A percentile compares a stretch with the other conserved stretches of the same genome.
phyloP scores from a whole-genome alignment of 2,113 vertebrate species.

The Oreochromis spilurus region DNA sequence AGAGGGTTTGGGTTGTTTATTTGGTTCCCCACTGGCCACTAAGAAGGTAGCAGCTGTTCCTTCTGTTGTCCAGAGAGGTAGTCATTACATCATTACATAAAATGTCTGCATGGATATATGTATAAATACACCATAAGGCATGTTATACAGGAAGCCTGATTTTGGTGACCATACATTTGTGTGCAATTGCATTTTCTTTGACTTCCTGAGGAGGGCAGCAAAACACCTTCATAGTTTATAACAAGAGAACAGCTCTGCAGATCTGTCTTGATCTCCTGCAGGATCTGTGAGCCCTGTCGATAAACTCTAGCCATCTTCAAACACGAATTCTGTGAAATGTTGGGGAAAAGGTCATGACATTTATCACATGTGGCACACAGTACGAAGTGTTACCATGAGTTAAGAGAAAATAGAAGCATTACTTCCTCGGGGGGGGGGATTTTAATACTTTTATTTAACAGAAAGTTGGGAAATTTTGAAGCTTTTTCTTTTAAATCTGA shows the following conservation, averaged over 20 bases:
- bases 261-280: not conserved
- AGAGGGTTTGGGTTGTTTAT: not conserved
- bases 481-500: not conserved
- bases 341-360: not conserved
- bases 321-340: not conserved
- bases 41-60: not conserved
- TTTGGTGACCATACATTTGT: not conserved
- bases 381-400: not conserved
- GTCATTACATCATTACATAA: not conserved
- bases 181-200: not conserved
- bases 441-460: not conserved
- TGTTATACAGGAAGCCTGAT: not conserved
- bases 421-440: not conserved
- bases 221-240: not conserved
- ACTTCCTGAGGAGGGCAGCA: conserved; percentile 35
- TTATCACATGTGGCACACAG: not conserved
- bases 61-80: not conserved
- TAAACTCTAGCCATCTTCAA: not conserved
- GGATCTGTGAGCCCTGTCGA: not conserved
- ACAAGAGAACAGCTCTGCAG: not conserved
- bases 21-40: not conserved
- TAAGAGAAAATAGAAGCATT: not conserved
- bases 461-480: not conserved
- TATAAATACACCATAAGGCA: not conserved
- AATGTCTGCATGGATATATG: not conserved